Conservation (phyloP, 2,888 invertebrate species). For the Drosophila sordidula region DNA sequence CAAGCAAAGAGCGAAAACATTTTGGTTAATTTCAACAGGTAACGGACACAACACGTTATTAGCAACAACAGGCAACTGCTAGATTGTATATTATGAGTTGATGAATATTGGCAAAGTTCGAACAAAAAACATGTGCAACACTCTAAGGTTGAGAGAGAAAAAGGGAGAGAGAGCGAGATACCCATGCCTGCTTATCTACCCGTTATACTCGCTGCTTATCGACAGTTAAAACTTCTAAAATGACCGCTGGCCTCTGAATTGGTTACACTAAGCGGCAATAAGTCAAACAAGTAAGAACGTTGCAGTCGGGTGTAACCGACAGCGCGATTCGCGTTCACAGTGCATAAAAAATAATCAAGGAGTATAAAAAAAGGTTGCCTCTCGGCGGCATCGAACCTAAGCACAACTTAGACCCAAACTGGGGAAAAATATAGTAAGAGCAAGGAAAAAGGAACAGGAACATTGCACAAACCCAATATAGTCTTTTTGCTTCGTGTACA, state of each 20-base stretch:
- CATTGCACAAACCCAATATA: no score
- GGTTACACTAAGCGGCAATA: conserved; percentile 46
- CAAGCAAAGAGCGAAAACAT: conserved; percentile 44
- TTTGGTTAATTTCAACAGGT: conserved; percentile 28
- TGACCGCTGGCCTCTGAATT: conserved; percentile 51
- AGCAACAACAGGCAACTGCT: conserved; percentile 54
- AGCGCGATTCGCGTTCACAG: no score
- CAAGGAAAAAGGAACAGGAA: no score
- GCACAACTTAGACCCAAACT: no score
- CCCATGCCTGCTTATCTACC: conserved; percentile 59
- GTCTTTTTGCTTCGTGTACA: no score
- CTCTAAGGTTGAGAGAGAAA: background rate
- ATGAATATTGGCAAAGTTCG: conserved; percentile 34
- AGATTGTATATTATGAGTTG: conserved; percentile 46
- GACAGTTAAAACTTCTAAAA: conserved; percentile 52
- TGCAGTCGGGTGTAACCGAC: no score
- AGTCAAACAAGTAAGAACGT: background rate
- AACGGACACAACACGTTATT: conserved; percentile 46
- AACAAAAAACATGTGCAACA: conserved; percentile 52
- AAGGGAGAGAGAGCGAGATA: conserved; percentile 22
- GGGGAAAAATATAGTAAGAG: no score
- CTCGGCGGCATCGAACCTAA: no score
- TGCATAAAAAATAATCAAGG: no score
- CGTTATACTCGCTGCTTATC: conserved; percentile 52
- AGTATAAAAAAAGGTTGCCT: no score